phyloP scores from a whole-genome alignment of 2,888 invertebrate species.

The Amaurobius ferox region DNA sequence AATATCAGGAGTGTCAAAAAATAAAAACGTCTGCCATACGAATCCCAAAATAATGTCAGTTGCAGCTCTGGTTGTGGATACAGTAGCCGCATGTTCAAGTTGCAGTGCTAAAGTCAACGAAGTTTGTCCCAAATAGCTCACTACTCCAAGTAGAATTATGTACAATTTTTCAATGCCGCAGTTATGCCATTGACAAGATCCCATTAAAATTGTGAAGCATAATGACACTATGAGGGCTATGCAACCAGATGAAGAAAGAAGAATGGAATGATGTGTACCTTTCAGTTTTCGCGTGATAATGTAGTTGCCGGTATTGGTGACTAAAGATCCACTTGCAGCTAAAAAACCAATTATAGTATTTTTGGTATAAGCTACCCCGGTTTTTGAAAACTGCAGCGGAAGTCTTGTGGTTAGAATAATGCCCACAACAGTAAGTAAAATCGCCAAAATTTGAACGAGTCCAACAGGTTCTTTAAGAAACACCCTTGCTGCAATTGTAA shows the following conservation, averaged over 20 bases:
- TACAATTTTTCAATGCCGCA: not conserved
- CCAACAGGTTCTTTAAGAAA: conserved; percentile 92
- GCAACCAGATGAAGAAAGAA: conserved; percentile 41
- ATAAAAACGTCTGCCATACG: conserved; percentile 83
- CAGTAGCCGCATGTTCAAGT: conserved; percentile 72
- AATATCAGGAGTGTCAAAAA: conserved; percentile 89
- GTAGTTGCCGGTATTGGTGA: conserved; percentile 80
- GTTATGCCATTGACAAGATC: not conserved
- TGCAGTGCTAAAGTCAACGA: conserved; percentile 61
- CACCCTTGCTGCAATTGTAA: conserved; percentile 82
- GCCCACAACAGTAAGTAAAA: conserved; percentile 17
- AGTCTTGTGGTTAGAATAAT: conserved; percentile 7
- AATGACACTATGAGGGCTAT: conserved; percentile 21
- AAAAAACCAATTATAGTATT: conserved; percentile 76
- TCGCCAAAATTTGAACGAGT: conserved; percentile 78
- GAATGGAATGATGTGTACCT: conserved; percentile 10
- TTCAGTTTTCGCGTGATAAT: conserved; percentile 47
- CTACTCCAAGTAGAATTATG: conserved; percentile 19
- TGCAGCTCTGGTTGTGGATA: conserved; percentile 71
- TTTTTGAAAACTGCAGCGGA: not conserved
- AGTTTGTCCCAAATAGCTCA: conserved; percentile 47
- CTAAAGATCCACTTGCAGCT: conserved; percentile 89
- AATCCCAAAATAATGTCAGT: conserved; percentile 73
- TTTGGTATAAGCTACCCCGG: not conserved
- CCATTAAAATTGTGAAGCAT: conserved; percentile 7